Percentiles rank a stretch among this genome's conserved stretches.
These are phyloP conservation scores for Pelodiscus sinensis DNA, from an alignment of 2,113 vertebrate genomes.

Conservation along the genomic window DNA sequence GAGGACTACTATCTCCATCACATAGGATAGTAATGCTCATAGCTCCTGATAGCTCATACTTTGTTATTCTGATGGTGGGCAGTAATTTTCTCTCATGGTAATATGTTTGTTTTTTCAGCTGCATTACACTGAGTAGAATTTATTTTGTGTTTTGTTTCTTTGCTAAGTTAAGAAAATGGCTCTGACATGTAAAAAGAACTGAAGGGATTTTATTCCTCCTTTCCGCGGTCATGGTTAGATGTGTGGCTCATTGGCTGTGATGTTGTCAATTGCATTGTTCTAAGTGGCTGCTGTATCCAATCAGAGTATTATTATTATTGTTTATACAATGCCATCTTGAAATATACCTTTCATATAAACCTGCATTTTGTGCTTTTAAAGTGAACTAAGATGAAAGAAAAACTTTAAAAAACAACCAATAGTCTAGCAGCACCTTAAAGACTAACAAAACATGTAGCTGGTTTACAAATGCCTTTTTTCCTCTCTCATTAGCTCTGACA, in stretches of 20 bases:
- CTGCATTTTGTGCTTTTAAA: neutral
- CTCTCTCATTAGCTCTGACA: neutral
- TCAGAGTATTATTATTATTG: neutral
- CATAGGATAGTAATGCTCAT: neutral
- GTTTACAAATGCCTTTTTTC: neutral
- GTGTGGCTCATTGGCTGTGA: neutral
- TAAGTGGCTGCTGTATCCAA: neutral
- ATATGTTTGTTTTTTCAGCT: neutral
- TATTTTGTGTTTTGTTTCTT: neutral
- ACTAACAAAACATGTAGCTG: too few species aligned
- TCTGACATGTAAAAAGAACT: neutral
- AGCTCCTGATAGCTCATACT: neutral
- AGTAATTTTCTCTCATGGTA: constrained; percentile 25
- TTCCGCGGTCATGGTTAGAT: constrained; percentile 5
- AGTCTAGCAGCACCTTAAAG: too few species aligned
- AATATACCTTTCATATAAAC: neutral
- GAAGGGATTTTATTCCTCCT: neutral
- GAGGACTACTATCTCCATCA: constrained; percentile 22
- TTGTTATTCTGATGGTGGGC: constrained; percentile 11
- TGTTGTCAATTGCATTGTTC: neutral
- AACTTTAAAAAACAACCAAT: too few species aligned
- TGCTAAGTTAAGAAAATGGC: constrained; percentile 17
- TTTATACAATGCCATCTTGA: neutral
- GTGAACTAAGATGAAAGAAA: neutral
- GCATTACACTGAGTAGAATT: neutral